These are phyloP conservation scores for Pungitius pungitius DNA, from an alignment of 2,113 vertebrate species.

Conservation along the genomic window DNA sequence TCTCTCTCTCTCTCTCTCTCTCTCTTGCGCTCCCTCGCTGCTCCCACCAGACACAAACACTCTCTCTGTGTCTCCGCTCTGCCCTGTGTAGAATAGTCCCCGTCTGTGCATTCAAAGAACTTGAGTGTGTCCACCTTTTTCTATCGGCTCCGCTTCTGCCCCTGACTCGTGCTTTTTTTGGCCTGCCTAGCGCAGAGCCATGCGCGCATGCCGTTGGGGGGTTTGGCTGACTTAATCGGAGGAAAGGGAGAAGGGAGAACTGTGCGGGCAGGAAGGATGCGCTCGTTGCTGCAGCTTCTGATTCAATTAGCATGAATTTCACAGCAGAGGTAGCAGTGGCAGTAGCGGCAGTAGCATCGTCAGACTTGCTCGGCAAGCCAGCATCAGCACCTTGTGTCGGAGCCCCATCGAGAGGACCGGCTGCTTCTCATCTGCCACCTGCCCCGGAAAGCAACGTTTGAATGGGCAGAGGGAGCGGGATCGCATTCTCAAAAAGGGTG, in stretches of 20 bases:
- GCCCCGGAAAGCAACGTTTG: constrained; percentile 38
- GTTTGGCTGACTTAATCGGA: constrained; percentile 58
- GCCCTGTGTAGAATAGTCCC: constrained; percentile 74
- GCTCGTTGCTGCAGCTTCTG: constrained; percentile 77
- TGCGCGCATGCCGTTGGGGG: constrained; percentile 19
- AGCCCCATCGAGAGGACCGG: constrained; percentile 59
- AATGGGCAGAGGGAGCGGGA: constrained; percentile 36
- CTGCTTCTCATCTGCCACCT: constrained; percentile 41
- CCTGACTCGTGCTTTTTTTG: constrained; percentile 38
- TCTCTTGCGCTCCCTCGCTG: constrained; percentile 19
- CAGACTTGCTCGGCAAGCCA: constrained; percentile 66
- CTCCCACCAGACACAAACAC: constrained; percentile 64
- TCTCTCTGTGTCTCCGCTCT: constrained; percentile 50
- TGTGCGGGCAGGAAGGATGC: constrained; percentile 73
- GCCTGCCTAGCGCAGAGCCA: constrained; percentile 36
- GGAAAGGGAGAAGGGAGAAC: constrained; percentile 59
- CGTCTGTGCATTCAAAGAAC: constrained; percentile 74
- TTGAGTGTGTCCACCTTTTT: constrained; percentile 55
- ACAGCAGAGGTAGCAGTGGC: constrained; percentile 69
- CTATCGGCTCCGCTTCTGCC: constrained; percentile 52
- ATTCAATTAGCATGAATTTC: constrained; percentile 84
- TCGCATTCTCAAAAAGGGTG: constrained; percentile 39
- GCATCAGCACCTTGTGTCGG: constrained; percentile 55
- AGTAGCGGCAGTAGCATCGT: constrained; percentile 55
- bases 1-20: constrained; percentile 32